A percentile compares a stretch with the other conserved stretches of the same genome.
These are phyloP conservation scores for Molorchus minor DNA, from an alignment of 2,888 invertebrate species.

Conservation along the genomic window DNA sequence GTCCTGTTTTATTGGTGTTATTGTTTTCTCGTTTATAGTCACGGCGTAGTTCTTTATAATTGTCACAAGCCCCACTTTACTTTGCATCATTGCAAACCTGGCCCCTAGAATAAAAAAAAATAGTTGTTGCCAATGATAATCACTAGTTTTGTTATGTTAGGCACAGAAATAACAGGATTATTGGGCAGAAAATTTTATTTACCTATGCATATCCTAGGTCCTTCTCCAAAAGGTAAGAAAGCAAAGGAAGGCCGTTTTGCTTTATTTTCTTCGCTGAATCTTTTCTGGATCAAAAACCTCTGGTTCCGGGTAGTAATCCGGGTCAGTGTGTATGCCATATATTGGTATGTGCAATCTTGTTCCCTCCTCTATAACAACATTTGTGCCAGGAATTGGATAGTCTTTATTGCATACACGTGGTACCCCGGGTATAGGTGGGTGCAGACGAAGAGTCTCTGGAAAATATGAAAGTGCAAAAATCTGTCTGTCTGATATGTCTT, in stretches of 20 bases:
- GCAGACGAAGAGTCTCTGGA: slow-evolving; percentile 30
- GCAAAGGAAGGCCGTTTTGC: slow-evolving; percentile 62
- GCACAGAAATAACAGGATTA: too few relatives aligned
- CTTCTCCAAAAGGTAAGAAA: slow-evolving; percentile 65
- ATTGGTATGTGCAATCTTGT: slow-evolving; percentile 38
- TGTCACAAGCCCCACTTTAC: slow-evolving; percentile 45
- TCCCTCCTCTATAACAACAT: slow-evolving; percentile 30
- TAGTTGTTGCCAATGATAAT: too few relatives aligned
- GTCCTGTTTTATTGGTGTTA: slow-evolving; percentile 22
- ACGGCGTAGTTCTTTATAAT: slow-evolving; percentile 35
- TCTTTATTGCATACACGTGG: slow-evolving; percentile 40
- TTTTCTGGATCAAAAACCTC: slow-evolving; percentile 69
- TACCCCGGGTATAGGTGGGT: slow-evolving; percentile 40
- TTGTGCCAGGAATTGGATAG: slow-evolving; percentile 42
- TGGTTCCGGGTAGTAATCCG: slow-evolving; percentile 64
- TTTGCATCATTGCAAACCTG: slow-evolving; percentile 51
- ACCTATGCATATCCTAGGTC: slow-evolving; percentile 68
- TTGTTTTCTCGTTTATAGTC: slow-evolving; percentile 31
- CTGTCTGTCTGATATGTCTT: too few relatives aligned
- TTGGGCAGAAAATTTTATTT: too few relatives aligned
- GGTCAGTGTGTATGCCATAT: slow-evolving; percentile 44
- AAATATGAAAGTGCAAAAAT: too few relatives aligned
- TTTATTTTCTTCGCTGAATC: slow-evolving; percentile 67
- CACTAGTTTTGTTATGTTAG: too few relatives aligned
- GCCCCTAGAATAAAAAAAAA: slow-evolving; percentile 29